Evolutionary conservation across 2,113 vertebrate species (phyloP).

Genomic region (Mesocricetus auratus): DNA sequence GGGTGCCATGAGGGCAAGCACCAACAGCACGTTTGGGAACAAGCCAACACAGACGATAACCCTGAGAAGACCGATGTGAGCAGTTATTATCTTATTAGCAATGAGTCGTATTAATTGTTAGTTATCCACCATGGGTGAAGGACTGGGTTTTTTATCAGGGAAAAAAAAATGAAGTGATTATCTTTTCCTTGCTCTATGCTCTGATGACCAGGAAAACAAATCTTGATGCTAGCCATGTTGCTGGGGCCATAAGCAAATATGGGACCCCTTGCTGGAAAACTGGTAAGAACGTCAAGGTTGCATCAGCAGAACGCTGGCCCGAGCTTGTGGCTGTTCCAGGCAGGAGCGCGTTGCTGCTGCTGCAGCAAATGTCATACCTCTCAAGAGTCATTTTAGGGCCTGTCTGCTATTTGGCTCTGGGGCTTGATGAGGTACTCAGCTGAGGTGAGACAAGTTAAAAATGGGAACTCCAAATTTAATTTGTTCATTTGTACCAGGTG

Average conservation of each 20-base stretch:
- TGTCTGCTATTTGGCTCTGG: background rate
- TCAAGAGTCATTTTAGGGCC: background rate
- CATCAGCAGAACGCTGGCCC: no score
- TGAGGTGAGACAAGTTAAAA: background rate
- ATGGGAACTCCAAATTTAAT: background rate
- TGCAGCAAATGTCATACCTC: accelerated
- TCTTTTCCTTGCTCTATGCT: background rate
- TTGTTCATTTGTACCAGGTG: background rate
- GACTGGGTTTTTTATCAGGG: background rate
- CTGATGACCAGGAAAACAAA: background rate
- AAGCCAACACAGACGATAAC: background rate
- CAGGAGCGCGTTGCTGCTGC: accelerated
- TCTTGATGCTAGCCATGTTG: background rate
- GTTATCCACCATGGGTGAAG: background rate
- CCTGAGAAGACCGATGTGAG: background rate
- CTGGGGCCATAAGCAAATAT: background rate
- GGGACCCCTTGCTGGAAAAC: background rate
- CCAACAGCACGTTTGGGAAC: background rate
- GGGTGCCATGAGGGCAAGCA: background rate
- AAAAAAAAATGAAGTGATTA: background rate
- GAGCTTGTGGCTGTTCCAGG: background rate
- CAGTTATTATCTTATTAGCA: background rate
- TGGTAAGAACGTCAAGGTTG: background rate
- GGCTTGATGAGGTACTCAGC: background rate
- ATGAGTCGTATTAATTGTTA: background rate